Evolutionary conservation across 2,888 invertebrate species (phyloP).

Genomic region (Rhopalosiphum nymphaeae): DNA sequence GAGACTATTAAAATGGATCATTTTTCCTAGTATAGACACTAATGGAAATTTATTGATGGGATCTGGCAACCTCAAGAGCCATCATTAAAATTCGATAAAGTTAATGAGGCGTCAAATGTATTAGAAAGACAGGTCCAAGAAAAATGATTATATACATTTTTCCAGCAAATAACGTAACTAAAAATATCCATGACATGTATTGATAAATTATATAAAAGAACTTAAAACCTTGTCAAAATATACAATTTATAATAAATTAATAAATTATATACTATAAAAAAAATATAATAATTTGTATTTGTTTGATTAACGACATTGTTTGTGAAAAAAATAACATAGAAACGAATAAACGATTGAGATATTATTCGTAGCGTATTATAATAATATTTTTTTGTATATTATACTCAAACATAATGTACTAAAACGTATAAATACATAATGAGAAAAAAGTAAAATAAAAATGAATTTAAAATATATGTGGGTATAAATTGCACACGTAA

Average conservation of each 20-base stretch:
- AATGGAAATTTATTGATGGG: not conserved
- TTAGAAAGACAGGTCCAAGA: slow-evolving; percentile 19
- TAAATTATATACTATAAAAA: not conserved
- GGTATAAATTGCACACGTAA: not conserved
- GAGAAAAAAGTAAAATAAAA: too few relatives aligned
- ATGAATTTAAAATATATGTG: too few relatives aligned
- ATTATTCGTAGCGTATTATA: not conserved
- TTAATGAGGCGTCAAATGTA: slow-evolving; percentile 34
- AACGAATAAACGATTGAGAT: not conserved
- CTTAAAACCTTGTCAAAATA: slow-evolving; percentile 5
- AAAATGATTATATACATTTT: slow-evolving; percentile 29
- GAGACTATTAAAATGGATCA: slow-evolving; percentile 11
- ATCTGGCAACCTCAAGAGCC: not conserved
- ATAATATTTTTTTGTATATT: not conserved
- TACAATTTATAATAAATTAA: slow-evolving; percentile 31
- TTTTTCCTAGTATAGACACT: not conserved
- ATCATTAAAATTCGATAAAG: slow-evolving; percentile 40
- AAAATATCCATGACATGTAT: slow-evolving; percentile 27
- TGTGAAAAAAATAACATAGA: not conserved
- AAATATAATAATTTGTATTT: not conserved
- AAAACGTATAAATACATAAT: too few relatives aligned
- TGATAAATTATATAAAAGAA: slow-evolving; percentile 28
- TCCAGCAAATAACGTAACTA: slow-evolving; percentile 16
- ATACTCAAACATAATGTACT: not conserved
- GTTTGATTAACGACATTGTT: slow-evolving; percentile 23